phyloP scores from a whole-genome alignment of 2,797 vertebrate species.

The Eulemur rubriventer region DNA sequence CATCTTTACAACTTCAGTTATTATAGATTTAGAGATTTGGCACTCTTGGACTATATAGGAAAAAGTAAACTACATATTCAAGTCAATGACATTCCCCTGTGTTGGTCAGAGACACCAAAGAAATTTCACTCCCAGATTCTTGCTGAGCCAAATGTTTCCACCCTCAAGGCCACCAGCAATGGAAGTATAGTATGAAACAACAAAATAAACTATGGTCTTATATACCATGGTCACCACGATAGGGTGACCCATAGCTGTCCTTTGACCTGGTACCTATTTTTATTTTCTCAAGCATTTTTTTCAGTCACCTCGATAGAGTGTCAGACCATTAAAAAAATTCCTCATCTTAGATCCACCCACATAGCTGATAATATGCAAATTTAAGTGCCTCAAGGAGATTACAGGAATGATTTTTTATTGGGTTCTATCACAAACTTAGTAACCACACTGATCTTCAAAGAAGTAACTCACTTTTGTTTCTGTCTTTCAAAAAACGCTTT shows the following conservation, averaged over 20 bases:
- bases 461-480: slow-evolving; percentile 69
- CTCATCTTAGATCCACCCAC: slow-evolving; percentile 13
- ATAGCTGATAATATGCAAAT: slow-evolving; percentile 53
- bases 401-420: slow-evolving; percentile 44
- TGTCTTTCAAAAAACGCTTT: slow-evolving; percentile 67
- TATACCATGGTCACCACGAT: neutral
- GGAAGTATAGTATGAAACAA: slow-evolving; percentile 21
- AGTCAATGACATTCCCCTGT: slow-evolving; percentile 42
- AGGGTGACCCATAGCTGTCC: neutral
- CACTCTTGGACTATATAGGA: slow-evolving; percentile 20
- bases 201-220: slow-evolving; percentile 31
- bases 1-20: slow-evolving; percentile 35
- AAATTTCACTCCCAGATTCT: slow-evolving; percentile 57
- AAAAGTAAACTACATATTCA: slow-evolving; percentile 52
- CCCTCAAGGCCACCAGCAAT: slow-evolving; percentile 54
- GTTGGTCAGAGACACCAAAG: slow-evolving; percentile 65
- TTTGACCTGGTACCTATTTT: slow-evolving; percentile 32
- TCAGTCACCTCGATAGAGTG: slow-evolving; percentile 28
- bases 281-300: slow-evolving; percentile 51
- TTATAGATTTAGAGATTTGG: slow-evolving; percentile 58
- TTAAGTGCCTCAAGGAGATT: slow-evolving; percentile 55
- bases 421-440: slow-evolving; percentile 52
- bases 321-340: slow-evolving; percentile 9
- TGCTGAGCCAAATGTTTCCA: slow-evolving; percentile 57
- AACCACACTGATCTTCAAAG: slow-evolving; percentile 53